A percentile compares a stretch with the other conserved stretches of the same genome.
Conservation (phyloP, 1,140 invertebrate species). For the Stegodyphus mimosarum region DNA sequence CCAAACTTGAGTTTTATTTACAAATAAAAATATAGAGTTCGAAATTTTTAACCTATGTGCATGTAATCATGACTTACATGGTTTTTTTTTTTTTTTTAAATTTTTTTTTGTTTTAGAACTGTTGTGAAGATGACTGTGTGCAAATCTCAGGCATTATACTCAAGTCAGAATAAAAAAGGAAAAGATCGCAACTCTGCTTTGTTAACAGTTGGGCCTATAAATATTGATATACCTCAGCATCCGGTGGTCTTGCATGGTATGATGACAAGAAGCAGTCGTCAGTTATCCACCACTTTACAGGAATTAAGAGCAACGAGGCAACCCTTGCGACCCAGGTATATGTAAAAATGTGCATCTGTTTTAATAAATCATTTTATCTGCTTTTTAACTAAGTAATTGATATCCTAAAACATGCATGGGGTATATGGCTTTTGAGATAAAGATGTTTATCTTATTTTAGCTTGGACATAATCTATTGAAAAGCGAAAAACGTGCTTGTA, state of each 20-base stretch:
- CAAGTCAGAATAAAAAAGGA: conserved; percentile 70
- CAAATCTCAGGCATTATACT: conserved; percentile 91
- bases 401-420: too few relatives aligned
- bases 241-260: conserved; percentile 95
- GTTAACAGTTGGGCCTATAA: conserved; percentile 86
- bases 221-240: conserved; percentile 96
- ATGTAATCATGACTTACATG: too few relatives aligned
- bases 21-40: too few relatives aligned
- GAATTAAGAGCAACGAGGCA: conserved; percentile 66
- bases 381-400: too few relatives aligned
- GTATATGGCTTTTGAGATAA: not conserved
- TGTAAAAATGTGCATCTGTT: not conserved
- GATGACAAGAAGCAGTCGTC: conserved; percentile 94
- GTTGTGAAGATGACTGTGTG: conserved; percentile 93
- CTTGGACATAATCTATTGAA: too few relatives aligned
- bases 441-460: not conserved
- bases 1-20: too few relatives aligned
- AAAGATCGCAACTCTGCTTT: conserved; percentile 81
- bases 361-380: not conserved
- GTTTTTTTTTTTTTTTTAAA: too few relatives aligned
- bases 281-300: conserved; percentile 90
- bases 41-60: too few relatives aligned
- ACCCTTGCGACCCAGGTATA: conserved; percentile 56
- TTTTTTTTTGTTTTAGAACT: conserved; percentile 76
- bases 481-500: too few relatives aligned